Evolutionary conservation across 2,888 invertebrate genomes (phyloP), one percentile per base, ranked within the genome.

Genomic region (Trimorus sp.): DNA sequence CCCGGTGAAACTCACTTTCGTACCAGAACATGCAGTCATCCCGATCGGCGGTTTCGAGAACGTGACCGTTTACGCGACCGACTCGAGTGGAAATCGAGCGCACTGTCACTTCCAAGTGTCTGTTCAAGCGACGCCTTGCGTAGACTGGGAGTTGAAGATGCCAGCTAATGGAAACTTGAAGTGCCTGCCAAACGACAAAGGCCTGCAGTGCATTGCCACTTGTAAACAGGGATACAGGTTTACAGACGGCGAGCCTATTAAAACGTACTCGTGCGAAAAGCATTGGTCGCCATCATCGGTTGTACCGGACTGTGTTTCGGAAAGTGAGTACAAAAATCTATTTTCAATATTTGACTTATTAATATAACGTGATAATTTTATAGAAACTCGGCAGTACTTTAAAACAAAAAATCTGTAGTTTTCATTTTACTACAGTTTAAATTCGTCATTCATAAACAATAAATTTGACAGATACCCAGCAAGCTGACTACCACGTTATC

Each of bases 301-400:
- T 59, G 98, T 98, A 26, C 98, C 98, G 0, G 98, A 98, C 89
- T 98, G 98, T 92, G 98, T 98, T 26, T 97, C 98, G 4, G 97
- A 98, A 94, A 97, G 96, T 96, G 91, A 91, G 93, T 78, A n/a
- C 1, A 40, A 40, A 3, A 1, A 26, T 26, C 26, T 26, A 26
- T 26, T 26, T 26, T 1, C 26, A 26, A 26, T 4, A 26, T 26
- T 26, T 1, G 26, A 4, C 4, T 26, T 26, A 26, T 26, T 26
- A 4, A 26, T 26, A 26, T 1, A 26, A 26, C n/a, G 26, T 26
- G 26, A 26, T 26, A 26, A 26, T 26, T 26, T 26, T 26, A 26
- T 4, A 26, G 4, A 26, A n/a, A n/a, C n/a, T n/a, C 26, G 4
- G 1, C 26, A 26, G 4, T 26, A 26, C 2, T 26, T 26, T 3